phyloP scores from a whole-genome alignment of 1,140 invertebrate species.

The Oedothorax gibbosus region DNA sequence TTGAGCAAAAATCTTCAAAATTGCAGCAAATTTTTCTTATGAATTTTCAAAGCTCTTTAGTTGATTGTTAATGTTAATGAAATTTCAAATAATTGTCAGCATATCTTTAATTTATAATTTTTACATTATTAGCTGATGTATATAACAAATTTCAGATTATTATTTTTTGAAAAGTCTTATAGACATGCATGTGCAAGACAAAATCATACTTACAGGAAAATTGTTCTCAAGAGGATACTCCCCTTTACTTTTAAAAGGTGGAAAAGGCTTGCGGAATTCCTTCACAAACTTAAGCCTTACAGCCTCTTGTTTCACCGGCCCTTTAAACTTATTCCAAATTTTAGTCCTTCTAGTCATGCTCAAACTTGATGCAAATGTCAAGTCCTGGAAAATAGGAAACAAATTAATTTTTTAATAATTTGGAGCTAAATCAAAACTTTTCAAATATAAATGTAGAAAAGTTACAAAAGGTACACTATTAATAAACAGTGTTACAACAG shows the following conservation, averaged over 20 bases:
- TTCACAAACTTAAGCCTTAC: slow-evolving; percentile 87
- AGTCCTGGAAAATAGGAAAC: slow-evolving; percentile 74
- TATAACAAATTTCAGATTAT: no score
- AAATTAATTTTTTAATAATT: not conserved
- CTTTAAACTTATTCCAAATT: slow-evolving; percentile 83
- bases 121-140: no score
- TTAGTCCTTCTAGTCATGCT: slow-evolving; percentile 85
- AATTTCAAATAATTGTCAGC: no score
- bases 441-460: not conserved
- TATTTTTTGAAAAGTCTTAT: no score
- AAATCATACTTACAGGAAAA: no score
- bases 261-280: slow-evolving; percentile 79
- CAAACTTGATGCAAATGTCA: slow-evolving; percentile 82
- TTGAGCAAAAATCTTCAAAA: no score
- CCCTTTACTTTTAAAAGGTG: slow-evolving; percentile 77
- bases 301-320: slow-evolving; percentile 83
- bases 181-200: no score
- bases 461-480: not conserved
- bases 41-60: no score
- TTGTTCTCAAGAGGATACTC: slow-evolving; percentile 60
- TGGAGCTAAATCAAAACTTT: not conserved
- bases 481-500: not conserved
- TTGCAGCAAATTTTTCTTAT: no score
- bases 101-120: no score
- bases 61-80: no score